phyloP scores from a whole-genome alignment of 1,140 invertebrate species.

The Thalassaphorura encarpata region DNA sequence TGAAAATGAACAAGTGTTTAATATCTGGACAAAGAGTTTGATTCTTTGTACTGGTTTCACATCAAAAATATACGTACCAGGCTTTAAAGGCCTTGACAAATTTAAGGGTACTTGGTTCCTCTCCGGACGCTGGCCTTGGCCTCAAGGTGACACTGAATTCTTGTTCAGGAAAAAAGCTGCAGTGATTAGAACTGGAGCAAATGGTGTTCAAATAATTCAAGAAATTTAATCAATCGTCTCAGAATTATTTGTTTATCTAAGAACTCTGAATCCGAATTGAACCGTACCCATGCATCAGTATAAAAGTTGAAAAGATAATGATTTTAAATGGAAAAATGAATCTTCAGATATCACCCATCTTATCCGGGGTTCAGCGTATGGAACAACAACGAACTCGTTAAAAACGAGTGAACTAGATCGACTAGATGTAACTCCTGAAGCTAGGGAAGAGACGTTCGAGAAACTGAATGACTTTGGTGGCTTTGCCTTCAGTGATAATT shows the following conservation, averaged over 20 bases:
- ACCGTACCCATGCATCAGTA: conserved; percentile 7
- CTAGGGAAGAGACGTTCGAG: not conserved
- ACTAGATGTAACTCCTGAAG: not conserved
- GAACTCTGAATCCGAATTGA: conserved; percentile 13
- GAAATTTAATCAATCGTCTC: conserved; percentile 9
- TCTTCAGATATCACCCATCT: not conserved
- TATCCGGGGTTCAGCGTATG: not conserved
- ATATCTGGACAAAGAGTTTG: not conserved
- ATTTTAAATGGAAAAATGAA: too few species aligned
- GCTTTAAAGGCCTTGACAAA: conserved; percentile 2
- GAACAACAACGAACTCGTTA: not conserved
- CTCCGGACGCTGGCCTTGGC: not conserved
- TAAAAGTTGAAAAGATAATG: not conserved
- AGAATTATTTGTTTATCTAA: conserved; percentile 14
- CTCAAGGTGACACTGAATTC: conserved; percentile 3
- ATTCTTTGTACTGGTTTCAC: conserved; percentile 7
- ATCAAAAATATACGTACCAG: not conserved
- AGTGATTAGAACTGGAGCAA: conserved; percentile 18
- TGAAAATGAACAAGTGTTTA: not conserved
- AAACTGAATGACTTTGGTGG: not conserved
- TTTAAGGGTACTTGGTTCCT: conserved; percentile 1
- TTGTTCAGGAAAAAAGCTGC: conserved; percentile 11
- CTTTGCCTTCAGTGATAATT: not conserved
- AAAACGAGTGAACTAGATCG: not conserved
- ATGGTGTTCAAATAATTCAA: conserved; percentile 16